Base-by-base conservation (phyloP, 2,113 vertebrate species). In the Perccottus glenii region DNA sequence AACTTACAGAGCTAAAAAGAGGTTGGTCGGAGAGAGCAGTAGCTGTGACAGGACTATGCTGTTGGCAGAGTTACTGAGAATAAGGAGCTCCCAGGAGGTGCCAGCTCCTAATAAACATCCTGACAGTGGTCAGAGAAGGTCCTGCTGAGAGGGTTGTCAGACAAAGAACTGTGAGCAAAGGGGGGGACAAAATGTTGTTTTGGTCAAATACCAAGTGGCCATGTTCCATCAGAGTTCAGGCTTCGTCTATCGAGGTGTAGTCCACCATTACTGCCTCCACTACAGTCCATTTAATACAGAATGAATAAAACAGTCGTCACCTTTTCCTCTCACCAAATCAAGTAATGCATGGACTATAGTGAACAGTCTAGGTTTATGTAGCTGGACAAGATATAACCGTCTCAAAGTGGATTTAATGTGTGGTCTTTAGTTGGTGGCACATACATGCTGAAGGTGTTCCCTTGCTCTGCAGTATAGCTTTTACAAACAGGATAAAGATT, bases 121-220 rank as follows among this genome's bases (percentile, higher is more conserved):
- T 77, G 62, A 72, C 60, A 0, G 57, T 33, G 47, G 50, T 16
- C 62, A 36, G n/a, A 59, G 42, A 52, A 60, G 50, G 67, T 16
- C 35, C 36, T 70, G 63, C 52, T 36, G 59, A 71, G 55, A 67
- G 57, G 60, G 58, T 46, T 68, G 63, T 79, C 72, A 69, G 69
- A 67, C 51, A 49, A 67, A 12, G 36, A 74, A 65, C 68, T 78
- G 33, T 71, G 64, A 40, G 66, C 62, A 11, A 32, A 52, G 58
- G 67, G 59, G 50, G 64, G 58, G 60, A 72, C 78, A 71, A 83
- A 81, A 74, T 52, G 70, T 60, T 35, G 15, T 44, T 33, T 16
- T 7, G 64, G 67, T 63, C 71, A 72, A 65, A 80, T 51, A 36
- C 9, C 53, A 72, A 67, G 67, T 69, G 51, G 45, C n/a, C 56